Evolutionary conservation across 2,113 vertebrate species (phyloP).

Genomic region (Oreocharis arfaki): DNA sequence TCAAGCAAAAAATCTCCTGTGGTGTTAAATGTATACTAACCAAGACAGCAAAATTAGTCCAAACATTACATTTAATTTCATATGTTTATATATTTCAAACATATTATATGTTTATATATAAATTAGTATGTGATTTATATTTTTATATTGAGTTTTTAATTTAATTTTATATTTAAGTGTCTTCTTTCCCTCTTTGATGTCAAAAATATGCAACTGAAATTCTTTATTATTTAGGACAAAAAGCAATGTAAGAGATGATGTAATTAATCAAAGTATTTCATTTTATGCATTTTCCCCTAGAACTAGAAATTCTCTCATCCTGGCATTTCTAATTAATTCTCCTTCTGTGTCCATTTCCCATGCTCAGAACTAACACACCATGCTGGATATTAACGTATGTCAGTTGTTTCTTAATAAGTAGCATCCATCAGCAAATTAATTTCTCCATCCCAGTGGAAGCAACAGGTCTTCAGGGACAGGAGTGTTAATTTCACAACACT

Average conservation of each 20-base stretch:
- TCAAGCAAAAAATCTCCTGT: neutral
- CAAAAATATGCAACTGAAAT: neutral
- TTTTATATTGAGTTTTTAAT: neutral
- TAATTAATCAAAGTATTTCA: neutral
- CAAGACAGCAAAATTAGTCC: neutral
- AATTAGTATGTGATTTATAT: neutral
- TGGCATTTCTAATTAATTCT: neutral
- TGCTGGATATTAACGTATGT: neutral
- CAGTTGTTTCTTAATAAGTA: fast-evolving
- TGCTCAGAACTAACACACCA: neutral
- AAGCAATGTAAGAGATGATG: neutral
- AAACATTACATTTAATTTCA: neutral
- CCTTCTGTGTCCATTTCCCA: neutral
- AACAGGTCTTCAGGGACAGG: fast-evolving
- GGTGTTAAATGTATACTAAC: neutral
- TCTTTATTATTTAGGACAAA: neutral
- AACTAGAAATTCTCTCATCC: neutral
- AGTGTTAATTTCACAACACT: neutral
- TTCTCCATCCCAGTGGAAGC: neutral
- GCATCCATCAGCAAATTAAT: neutral
- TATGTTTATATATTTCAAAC: neutral
- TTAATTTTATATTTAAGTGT: neutral
- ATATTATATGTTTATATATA: neutral
- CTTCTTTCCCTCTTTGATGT: neutral
- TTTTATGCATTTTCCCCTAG: neutral